Evolutionary conservation across 2,888 invertebrate genomes (phyloP).

Genomic region (Melipona beecheii): DNA sequence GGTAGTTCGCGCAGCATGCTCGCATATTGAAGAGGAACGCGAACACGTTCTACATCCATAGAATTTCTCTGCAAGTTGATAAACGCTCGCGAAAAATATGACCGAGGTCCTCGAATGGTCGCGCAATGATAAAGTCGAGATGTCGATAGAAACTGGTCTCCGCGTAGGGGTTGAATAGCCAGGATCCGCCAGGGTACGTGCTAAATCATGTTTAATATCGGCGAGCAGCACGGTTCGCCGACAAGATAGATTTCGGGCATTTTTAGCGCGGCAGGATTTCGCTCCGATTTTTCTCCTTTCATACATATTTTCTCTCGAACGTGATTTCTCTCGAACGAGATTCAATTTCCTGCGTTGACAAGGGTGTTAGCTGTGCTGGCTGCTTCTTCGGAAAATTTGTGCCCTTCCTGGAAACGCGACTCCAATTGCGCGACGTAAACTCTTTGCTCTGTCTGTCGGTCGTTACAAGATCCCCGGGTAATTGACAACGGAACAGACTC

Average conservation of each 20-base stretch:
- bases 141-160: slow-evolving; percentile 29
- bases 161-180: slow-evolving; percentile 14
- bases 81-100: slow-evolving; percentile 48
- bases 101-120: slow-evolving; percentile 28
- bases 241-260: slow-evolving; percentile 30
- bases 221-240: slow-evolving; percentile 3
- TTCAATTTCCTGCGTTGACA: slow-evolving; percentile 32
- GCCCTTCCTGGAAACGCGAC: slow-evolving; percentile 15
- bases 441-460: slow-evolving; percentile 17
- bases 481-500: slow-evolving; percentile 44
- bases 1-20: no score
- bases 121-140: slow-evolving; percentile 39
- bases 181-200: neutral
- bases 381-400: slow-evolving; percentile 21
- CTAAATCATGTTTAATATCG: slow-evolving; percentile 43
- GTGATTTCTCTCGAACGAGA: slow-evolving; percentile 16
- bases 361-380: neutral
- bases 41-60: no score
- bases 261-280: neutral
- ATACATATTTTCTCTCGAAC: slow-evolving; percentile 5
- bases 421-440: slow-evolving; percentile 35
- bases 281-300: neutral
- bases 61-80: slow-evolving; percentile 11
- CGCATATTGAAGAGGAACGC: no score
- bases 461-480: slow-evolving; percentile 22